Evolutionary conservation across 2,113 vertebrate species (phyloP).

Genomic region (Pica pica): DNA sequence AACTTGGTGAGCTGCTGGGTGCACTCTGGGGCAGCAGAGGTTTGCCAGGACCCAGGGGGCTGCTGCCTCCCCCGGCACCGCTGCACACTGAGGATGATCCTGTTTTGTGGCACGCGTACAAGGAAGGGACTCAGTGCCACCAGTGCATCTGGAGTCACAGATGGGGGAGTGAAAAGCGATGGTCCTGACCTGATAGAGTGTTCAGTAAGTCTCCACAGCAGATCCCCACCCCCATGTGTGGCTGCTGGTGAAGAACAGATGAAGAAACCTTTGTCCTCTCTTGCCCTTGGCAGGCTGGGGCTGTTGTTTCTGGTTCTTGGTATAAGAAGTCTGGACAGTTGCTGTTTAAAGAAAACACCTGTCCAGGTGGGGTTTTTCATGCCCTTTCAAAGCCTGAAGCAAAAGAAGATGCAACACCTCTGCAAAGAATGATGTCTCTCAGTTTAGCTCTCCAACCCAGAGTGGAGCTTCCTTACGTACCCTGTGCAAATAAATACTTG

Average conservation of each 20-base stretch:
- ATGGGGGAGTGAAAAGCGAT: neutral
- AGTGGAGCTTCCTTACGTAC: neutral
- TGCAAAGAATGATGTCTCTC: neutral
- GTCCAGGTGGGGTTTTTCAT: neutral
- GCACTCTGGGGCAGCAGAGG: neutral
- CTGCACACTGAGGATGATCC: rapidly evolving
- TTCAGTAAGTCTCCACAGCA: neutral
- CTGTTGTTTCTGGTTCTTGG: neutral
- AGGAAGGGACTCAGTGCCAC: rapidly evolving
- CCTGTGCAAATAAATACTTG: neutral
- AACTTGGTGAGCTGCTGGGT: neutral
- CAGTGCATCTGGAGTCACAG: neutral
- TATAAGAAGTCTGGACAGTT: neutral
- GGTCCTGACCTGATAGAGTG: neutral
- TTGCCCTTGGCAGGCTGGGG: neutral
- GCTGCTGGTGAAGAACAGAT: neutral
- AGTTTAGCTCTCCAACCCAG: neutral
- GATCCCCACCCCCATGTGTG: neutral
- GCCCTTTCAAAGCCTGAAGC: neutral
- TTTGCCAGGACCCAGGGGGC: neutral
- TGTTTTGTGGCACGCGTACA: rapidly evolving
- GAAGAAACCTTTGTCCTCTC: neutral
- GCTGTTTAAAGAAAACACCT: neutral
- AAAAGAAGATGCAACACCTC: neutral
- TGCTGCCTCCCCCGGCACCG: rapidly evolving